These are phyloP conservation scores for Uropsilus gracilis DNA, from an alignment of 2,113 vertebrate species.

Conservation along the genomic window DNA sequence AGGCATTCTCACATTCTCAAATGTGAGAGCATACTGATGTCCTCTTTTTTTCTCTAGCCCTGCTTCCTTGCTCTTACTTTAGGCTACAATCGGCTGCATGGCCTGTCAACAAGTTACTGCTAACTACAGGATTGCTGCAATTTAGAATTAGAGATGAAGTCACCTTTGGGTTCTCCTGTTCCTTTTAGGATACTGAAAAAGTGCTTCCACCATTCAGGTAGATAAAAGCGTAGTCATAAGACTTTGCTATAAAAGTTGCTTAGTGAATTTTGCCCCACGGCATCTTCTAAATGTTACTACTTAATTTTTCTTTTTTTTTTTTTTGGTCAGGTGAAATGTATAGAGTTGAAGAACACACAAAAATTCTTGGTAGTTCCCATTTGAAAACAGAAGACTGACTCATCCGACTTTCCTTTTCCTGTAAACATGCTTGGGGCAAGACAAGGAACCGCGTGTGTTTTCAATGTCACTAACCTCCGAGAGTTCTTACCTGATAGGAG, in stretches of 20 bases:
- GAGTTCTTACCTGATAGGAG: neutral
- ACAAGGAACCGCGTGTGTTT: neutral
- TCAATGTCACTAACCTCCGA: neutral
- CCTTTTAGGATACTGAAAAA: neutral
- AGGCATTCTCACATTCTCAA: neutral
- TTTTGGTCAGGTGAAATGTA: slow-evolving; percentile 37
- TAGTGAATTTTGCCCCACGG: neutral
- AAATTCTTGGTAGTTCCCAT: neutral
- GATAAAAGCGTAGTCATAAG: neutral
- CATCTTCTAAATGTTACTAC: neutral
- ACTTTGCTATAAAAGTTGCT: neutral
- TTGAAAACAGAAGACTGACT: slow-evolving; percentile 58
- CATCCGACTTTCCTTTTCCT: slow-evolving; percentile 57
- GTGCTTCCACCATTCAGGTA: neutral
- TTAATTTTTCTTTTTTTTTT: too few relatives aligned
- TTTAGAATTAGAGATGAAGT: slow-evolving; percentile 39
- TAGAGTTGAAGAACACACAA: neutral
- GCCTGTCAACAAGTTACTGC: slow-evolving; percentile 33
- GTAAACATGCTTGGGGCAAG: slow-evolving; percentile 19
- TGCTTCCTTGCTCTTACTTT: neutral
- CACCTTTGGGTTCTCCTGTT: neutral
- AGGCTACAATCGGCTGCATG: neutral
- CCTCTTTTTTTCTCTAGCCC: neutral
- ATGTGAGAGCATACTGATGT: neutral
- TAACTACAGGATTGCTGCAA: slow-evolving; percentile 49